Evolutionary conservation across 2,888 invertebrate species (phyloP).

Genomic region (Drosophila mimetica): DNA sequence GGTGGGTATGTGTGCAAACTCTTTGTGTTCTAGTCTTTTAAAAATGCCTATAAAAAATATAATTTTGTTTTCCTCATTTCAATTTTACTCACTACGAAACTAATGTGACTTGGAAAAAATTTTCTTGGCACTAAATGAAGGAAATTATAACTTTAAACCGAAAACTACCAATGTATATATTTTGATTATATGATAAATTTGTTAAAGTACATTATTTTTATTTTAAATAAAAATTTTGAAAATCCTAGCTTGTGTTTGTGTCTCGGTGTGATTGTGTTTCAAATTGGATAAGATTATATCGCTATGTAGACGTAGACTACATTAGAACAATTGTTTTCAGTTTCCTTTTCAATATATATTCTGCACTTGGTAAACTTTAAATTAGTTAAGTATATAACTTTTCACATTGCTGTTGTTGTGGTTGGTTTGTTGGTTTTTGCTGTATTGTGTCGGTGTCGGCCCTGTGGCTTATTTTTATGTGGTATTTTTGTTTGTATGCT

Average conservation of each 20-base stretch:
- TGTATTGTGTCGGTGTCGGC: conserved; percentile 31
- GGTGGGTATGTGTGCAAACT: conserved; percentile 38
- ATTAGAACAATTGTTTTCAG: conserved; percentile 58
- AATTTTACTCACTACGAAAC: conserved; percentile 54
- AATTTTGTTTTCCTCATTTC: conserved; percentile 44
- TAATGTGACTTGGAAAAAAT: conserved; percentile 49
- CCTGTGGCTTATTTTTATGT: conserved; percentile 40
- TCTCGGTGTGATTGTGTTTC: conserved; percentile 29
- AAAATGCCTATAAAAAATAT: conserved; percentile 72
- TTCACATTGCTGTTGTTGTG: conserved; percentile 41
- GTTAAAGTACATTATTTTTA: conserved; percentile 54
- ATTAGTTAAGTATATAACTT: conserved; percentile 67
- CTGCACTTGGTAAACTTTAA: conserved; percentile 58
- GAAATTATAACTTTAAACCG: conserved; percentile 40
- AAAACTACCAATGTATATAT: conserved; percentile 48
- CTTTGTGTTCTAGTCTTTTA: conserved; percentile 40
- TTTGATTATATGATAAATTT: conserved; percentile 42
- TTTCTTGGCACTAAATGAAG: conserved; percentile 69
- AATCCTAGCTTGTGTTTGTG: conserved; percentile 21
- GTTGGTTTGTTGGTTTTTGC: conserved; percentile 22
- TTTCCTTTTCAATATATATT: conserved; percentile 41
- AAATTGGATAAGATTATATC: conserved; percentile 51
- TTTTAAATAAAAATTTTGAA: conserved; percentile 67
- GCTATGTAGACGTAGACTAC: conserved; percentile 61
- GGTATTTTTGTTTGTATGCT: conserved; percentile 15